Base-by-base conservation (phyloP, 2,113 vertebrate species). In the Notarius lentiginosus region DNA sequence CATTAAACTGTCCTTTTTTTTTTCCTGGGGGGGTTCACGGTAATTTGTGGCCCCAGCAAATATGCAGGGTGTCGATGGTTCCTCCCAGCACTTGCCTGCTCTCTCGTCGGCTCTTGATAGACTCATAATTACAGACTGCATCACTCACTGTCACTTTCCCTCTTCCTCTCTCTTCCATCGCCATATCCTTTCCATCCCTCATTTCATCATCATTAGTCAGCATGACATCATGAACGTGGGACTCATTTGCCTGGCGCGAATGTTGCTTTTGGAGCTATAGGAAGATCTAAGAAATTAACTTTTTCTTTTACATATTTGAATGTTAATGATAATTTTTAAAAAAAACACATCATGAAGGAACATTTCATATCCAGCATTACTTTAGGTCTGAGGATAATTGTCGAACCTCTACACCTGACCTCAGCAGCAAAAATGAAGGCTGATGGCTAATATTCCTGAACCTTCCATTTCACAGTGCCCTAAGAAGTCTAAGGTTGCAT, bases 91-190 rank as follows among this genome's bases (percentile, higher is more conserved):
- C 79, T 70, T 88, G 86, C 85, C 77, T 65, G 82, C 89, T 72
- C 84, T 90, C 82, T 84, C 34, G 41, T 79, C 84, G 84, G 80
- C 90, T 90, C 88, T 91, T 93, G 91, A 93, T 93, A 93, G 93
- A 92, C 90, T 90, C 73, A 85, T 92, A 93, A 94, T 94, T 93
- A 93, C 91, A 92, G 92, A 85, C 90, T 77, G 85, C 89, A 87
- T 89, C 91, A 86, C 84, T 89, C 89, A 85, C 87, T 88, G 86
- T 85, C 89, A 89, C 90, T 91, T 86, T 84, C 82, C 84, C 86
- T 88, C 85, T 82, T 86, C 79, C 86, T 66, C 63, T 82, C 85
- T 72, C 82, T 56, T 70, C 63, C 47, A 63, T 61, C 34, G 47
- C 79, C 87, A 79, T 68, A 68, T 84, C 66, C 60, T 75, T 81